Base-by-base conservation (phyloP, 1,140 invertebrate species). In the Anthonomus grandis region DNA sequence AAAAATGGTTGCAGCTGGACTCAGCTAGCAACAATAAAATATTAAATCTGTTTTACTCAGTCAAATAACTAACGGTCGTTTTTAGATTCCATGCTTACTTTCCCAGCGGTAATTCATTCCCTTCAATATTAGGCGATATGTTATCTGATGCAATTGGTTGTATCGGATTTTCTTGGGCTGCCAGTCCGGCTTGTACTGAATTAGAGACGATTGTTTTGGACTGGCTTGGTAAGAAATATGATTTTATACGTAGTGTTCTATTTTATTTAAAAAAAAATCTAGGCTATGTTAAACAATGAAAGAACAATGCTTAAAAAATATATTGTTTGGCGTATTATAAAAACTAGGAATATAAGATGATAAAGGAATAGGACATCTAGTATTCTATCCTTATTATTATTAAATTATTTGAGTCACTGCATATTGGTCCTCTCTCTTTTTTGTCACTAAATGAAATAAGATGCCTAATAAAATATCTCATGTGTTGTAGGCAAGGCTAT, bases 71-170 rank as follows among this genome's bases (percentile, higher is more conserved):
- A 13, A 34, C 31, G 31, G 31, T 34, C 13, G 2, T 36, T 42
- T 46, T 27, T 13, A 57, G 54, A 44, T 99, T 99, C 76, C 96
- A 98, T 74, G 97, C 97, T 0, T 99, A 99, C 73, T 99, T 99
- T 72, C 97, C 97, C 1, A 86, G 95, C 0, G 97, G 96, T 19
- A 98, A 98, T 78, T 96, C 91, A 0, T 99, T 88, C 73, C 95
- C 97, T 1, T 97, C 95, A 0, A 97, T 99, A 52, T 77, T 99
- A 13, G 97, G 93, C n/a, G 95, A 98, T 64, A 97, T 99, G 93
- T 74, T 99, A 27, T 88, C 90, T 10, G 91, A 94, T 71, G 93
- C 91, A 10, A 91, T 99, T 57, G 95, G 94, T 1, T 96, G 93
- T 72, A 93, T 98, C 62, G 97, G 97, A 65, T 99, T 99, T 77